A percentile compares a stretch with the other conserved stretches of the same genome.
phyloP scores from a whole-genome alignment of 2,797 vertebrate genomes.

The Rhyacichthys aspro region DNA sequence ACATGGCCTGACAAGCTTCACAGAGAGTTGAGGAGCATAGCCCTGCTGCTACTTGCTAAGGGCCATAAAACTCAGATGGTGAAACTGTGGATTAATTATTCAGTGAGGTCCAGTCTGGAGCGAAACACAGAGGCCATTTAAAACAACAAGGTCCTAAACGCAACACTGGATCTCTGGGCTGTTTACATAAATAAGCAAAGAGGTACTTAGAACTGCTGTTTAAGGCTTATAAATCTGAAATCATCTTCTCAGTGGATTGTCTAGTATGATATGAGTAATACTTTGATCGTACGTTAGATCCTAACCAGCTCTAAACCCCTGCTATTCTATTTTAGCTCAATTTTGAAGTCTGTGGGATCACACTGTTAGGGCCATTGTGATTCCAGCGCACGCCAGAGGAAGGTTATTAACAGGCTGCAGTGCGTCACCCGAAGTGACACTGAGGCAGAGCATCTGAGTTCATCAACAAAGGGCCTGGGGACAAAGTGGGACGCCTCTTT shows the following conservation, averaged over 20 bases:
- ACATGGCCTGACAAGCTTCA: constrained; percentile 46
- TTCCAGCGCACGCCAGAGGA: constrained; percentile 4
- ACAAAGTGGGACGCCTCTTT: constrained; percentile 15
- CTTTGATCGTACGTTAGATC: no score
- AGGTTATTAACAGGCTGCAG: constrained; percentile 28
- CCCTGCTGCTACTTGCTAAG: constrained; percentile 30
- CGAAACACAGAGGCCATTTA: constrained; percentile 1
- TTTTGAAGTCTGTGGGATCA: background rate
- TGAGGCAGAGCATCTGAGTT: constrained; percentile 8
- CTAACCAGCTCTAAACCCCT: no score
- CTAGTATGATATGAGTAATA: no score
- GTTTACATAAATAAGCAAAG: background rate
- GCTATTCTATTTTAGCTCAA: background rate
- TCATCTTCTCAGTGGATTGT: no score
- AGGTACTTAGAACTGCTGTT: constrained; percentile 2
- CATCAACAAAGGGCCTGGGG: constrained; percentile 10
- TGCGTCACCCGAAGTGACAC: constrained; percentile 23
- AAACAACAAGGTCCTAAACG: constrained; percentile 17
- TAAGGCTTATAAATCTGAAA: constrained; percentile 1
- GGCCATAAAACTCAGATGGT: constrained; percentile 37
- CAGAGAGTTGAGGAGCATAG: constrained; percentile 24
- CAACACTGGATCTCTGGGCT: background rate
- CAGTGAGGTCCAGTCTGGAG: constrained; percentile 24
- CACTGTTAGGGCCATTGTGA: constrained; percentile 10
- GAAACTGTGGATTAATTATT: constrained; percentile 35